A percentile compares a stretch with the other conserved stretches of the same genome.
These are phyloP conservation scores for Mizuhopecten yessoensis DNA, from an alignment of 1,140 invertebrate genomes.

Conservation along the genomic window DNA sequence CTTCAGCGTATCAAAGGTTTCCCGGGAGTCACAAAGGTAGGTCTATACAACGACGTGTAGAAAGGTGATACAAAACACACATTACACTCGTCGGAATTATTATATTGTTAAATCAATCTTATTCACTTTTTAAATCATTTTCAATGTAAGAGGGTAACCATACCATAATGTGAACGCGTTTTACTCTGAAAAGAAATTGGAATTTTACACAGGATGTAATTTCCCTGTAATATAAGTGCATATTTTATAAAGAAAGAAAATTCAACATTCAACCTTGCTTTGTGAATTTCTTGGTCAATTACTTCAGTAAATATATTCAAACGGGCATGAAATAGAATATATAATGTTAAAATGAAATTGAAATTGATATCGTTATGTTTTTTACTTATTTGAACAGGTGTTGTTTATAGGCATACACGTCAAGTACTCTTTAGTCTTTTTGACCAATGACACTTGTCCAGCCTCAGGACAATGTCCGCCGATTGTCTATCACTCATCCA, in stretches of 20 bases:
- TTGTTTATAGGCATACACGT: background rate
- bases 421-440: background rate
- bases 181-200: background rate
- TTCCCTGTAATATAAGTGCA: background rate
- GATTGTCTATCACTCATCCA: background rate
- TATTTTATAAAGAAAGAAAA: background rate
- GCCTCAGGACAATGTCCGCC: background rate
- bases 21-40: background rate
- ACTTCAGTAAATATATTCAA: background rate
- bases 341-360: background rate
- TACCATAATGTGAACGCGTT: too few relatives aligned
- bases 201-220: background rate
- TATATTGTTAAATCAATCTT: background rate
- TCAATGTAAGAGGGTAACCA: background rate
- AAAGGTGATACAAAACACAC: background rate
- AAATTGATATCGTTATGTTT: background rate
- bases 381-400: background rate
- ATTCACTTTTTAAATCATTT: background rate
- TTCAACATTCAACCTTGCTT: background rate
- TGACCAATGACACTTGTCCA: constrained; percentile 31
- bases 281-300: constrained; percentile 33
- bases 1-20: background rate
- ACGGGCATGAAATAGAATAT: constrained; percentile 1
- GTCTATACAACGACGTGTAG: background rate
- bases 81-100: background rate